Percentiles rank a stretch among this genome's conserved stretches.
Evolutionary conservation across 1,140 invertebrate genomes (phyloP).

Genomic region (Charaxes varanes): DNA sequence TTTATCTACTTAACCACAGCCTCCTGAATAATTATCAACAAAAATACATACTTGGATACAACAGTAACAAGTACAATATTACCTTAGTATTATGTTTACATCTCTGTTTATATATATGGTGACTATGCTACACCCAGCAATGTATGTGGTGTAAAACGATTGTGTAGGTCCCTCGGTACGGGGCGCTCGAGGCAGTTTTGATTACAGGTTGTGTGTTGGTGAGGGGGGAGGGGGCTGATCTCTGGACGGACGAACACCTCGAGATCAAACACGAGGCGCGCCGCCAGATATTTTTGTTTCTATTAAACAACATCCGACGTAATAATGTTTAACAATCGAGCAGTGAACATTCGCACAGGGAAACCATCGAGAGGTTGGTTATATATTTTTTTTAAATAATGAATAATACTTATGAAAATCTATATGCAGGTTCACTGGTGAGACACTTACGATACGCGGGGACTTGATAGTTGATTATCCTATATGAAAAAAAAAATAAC

Average conservation of each 20-base stretch:
- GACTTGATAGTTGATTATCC: no score
- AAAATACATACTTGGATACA: no score
- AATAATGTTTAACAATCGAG: constrained; percentile 75
- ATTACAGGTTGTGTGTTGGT: constrained; percentile 74
- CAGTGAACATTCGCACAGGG: constrained; percentile 64
- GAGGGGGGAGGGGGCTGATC: constrained; percentile 70
- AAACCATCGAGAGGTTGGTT: constrained; percentile 26
- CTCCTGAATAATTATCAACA: no score
- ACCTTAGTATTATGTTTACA: no score
- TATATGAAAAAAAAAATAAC: no score
- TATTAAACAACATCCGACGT: constrained; percentile 74
- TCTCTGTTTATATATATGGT: no score
- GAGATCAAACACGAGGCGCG: constrained; percentile 73
- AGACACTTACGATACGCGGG: no score
- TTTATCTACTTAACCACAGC: no score
- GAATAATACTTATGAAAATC: no score
- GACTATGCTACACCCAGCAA: constrained; percentile 23
- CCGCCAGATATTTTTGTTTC: constrained; percentile 74
- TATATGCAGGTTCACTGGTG: no score
- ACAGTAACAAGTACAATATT: no score
- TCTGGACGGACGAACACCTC: constrained; percentile 70
- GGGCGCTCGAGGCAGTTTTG: constrained; percentile 65
- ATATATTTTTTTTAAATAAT: no score
- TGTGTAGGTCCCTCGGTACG: constrained; percentile 25
- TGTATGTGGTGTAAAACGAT: constrained; percentile 19